Base-by-base conservation (phyloP, 1,140 invertebrate genomes). In the Eubasilissa regina region DNA sequence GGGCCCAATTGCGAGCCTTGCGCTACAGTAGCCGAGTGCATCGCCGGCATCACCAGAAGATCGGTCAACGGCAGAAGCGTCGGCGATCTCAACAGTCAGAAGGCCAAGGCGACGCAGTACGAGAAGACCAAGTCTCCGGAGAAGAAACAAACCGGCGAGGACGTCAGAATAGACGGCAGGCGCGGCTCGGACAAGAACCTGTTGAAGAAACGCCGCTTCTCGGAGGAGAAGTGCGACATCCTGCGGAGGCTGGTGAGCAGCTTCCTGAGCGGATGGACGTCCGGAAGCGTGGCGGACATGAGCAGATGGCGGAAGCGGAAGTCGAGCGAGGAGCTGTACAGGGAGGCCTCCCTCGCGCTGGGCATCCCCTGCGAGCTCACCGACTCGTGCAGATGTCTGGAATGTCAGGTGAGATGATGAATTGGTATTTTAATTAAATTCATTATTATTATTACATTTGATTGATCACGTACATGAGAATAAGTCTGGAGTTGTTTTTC, bases 361-460 rank as follows among this genome's bases (percentile, higher is more conserved):
- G 89, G 89, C 10, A 85, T 90, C n/a, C 89, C 89, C 35, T 90
- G 89, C 83, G 88, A 87, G 55, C 84, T 90, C 73, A 90, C 85
- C 58, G 89, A 90, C 84, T 90, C 86, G 81, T 90, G 89, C 81
- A 86, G 89, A 70, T 90, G 89, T 83, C 86, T 90, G 75, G 89
- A 90, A 80, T 90, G 89, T 77, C 89, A 90, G 87, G 89, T 90
- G 82, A 68, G 25, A 35, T 35, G 25, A 35, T 35, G 25, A 6
- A 35, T 35, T 35, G 6, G 25, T 35, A 35, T 35, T 35, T 35
- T 35, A 3, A 35, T 3, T 35, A 6, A 3, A 35, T 35, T 35
- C 6, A 3, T 35, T 15, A 1, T 51, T 17, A 19, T 17, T 58
- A 58, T 21, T 17, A 3, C 13, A 17, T 58, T 19, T 21, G 55